These are phyloP conservation scores for Astur gentilis DNA, from an alignment of 2,113 vertebrate species.

Conservation along the genomic window DNA sequence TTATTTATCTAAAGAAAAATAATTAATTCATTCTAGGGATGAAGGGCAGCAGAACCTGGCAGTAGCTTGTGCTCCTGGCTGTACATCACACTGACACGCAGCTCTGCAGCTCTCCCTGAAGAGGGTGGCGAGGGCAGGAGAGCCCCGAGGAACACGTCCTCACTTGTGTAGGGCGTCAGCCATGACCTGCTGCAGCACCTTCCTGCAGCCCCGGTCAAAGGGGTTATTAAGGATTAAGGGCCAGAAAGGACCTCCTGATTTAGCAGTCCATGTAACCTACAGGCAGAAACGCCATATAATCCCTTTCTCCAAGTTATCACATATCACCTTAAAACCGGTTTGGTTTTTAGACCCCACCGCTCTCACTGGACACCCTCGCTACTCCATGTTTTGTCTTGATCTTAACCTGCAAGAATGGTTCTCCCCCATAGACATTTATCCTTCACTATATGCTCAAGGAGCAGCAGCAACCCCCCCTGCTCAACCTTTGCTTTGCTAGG, in stretches of 20 bases:
- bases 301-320: neutral
- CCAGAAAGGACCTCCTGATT: neutral
- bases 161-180: neutral
- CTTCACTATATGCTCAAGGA: neutral
- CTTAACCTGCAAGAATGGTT: neutral
- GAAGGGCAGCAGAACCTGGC: neutral
- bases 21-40: neutral
- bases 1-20: neutral
- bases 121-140: neutral
- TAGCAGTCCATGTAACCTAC: neutral
- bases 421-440: neutral
- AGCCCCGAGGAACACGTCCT: accelerated
- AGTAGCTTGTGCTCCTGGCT: neutral
- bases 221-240: neutral
- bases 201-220: neutral
- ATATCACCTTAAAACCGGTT: neutral
- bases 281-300: neutral
- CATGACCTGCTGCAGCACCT: neutral
- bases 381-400: accelerated
- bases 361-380: neutral
- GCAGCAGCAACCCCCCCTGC: neutral
- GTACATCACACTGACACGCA: neutral
- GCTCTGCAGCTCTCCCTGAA: neutral
- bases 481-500: neutral
- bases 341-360: neutral